Base-by-base conservation (phyloP, 2,888 invertebrate genomes). In the Nomada fabriciana region DNA sequence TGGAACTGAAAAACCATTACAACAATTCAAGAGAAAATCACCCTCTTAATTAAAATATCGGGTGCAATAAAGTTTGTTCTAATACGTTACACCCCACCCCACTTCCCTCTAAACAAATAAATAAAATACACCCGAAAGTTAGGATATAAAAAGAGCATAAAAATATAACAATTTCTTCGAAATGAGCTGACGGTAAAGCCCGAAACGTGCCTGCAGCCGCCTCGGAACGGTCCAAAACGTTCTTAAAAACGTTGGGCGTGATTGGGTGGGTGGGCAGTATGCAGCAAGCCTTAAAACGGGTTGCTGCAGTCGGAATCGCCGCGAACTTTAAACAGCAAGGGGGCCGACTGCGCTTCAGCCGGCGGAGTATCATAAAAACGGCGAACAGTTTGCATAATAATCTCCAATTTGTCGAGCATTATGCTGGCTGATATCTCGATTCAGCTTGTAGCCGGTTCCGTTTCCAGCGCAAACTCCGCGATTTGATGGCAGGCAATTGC, bases 321-420 rank as follows among this genome's bases (percentile, higher is more conserved):
- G 57, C 7, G 18, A 72, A 55, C 53, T 61, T n/a, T 43, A 50
- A 72, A 79, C 61, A 52, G 36, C 13, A 15, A 25, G 23, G 20
- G 36, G 29, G 23, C 11, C 13, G 36, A 0, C 11, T 10, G 15
- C 25, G 70, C 25, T 77, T 42, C 13, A 20, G 25, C n/a, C 63
- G n/a, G 53, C 52, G 25, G 50, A 29, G 50, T 80, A 61, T 63
- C 72, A 80, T 63, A 68, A 80, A 72, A 80, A 79, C 57, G 25
- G 15, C 55, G 67, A 15, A 43, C 57, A 29, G 61, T 80, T 80
- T 80, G 80, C 80, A 72, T 79, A 80, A 79, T 63, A 80, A 80
- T 80, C 63, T 57, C 72, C 61, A 68, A 63, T 68, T 73, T 72
- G 72, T 63, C 52, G 68, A 68, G 68, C 80, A 72, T 80, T 80